Conservation (phyloP, 2,888 invertebrate species). For the Chrysolina oricalcia region DNA sequence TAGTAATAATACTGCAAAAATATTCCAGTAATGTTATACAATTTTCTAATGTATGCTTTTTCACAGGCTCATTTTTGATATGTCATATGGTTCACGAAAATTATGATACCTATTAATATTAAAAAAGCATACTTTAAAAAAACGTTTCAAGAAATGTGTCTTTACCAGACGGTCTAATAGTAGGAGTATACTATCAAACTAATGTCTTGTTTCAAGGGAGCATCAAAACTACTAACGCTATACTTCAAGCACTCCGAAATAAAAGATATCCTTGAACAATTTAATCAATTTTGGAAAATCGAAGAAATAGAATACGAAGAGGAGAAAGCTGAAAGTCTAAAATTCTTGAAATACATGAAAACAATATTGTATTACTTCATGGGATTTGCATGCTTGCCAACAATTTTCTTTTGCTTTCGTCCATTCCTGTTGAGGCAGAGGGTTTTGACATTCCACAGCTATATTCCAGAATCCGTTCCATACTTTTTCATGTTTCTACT, state of each 20-base stretch:
- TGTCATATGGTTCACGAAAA: too few relatives aligned
- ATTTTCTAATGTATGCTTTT: too few relatives aligned
- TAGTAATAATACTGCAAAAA: too few relatives aligned
- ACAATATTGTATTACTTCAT: constrained; percentile 9
- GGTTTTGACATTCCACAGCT: constrained; percentile 8
- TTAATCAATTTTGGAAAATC: constrained; percentile 29
- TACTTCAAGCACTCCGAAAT: background rate
- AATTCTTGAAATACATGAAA: constrained; percentile 14
- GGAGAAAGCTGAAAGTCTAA: constrained; percentile 12
- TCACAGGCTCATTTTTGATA: too few relatives aligned
- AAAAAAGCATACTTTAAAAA: too few relatives aligned
- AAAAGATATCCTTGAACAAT: constrained; percentile 5
- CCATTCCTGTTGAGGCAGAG: constrained; percentile 9
- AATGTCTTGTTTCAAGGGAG: constrained; percentile 18
- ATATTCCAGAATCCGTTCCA: constrained; percentile 21
- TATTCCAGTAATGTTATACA: too few relatives aligned
- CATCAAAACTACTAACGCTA: constrained; percentile 6
- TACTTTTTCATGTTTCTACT: constrained; percentile 15
- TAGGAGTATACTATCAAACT: too few relatives aligned
- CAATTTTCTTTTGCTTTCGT: constrained; percentile 23
- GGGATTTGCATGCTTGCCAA: background rate
- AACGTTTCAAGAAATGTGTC: too few relatives aligned
- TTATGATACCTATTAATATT: too few relatives aligned
- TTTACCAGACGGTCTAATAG: too few relatives aligned
- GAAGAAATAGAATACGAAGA: constrained; percentile 28